Base-by-base conservation (phyloP, 2,888 invertebrate species). In the Leistus spinibarbis region DNA sequence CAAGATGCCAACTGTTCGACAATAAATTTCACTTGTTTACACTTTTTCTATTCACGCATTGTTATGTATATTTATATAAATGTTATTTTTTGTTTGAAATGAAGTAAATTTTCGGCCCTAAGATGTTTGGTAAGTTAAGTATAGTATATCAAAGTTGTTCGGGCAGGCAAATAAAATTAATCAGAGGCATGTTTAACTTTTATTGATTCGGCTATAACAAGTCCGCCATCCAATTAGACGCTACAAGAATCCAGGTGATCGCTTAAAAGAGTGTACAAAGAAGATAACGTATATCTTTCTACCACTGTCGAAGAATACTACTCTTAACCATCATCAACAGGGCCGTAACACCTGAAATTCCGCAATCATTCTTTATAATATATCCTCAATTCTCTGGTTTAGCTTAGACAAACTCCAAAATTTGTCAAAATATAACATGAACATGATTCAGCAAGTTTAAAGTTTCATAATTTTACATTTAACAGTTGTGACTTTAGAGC, bases 171-270 rank as follows among this genome's bases (percentile, higher is more conserved):
- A 74, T 74, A 74, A 74, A 74, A 74, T 74, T 74, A 74, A 74
- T 74, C 73, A 74, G 67, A 74, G 73, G 73, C 73, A 74, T 74
- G 73, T 74, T 74, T 74, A 71, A 74, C 56, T 74, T 74, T 74
- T 74, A 74, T 74, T 74, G 73, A 74, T 67, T 67, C 73, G 27
- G 60, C 66, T 24, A 66, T 27, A 65, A 65, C 27, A 20, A 40
- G 69, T n/a, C 73, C 66, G 73, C 60, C 54, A 40, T 57, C 73
- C 73, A 74, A 74, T 74, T 74, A 74, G 73, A 74, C 57, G 62
- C 62, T n/a, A 74, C 67, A 74, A 74, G 73, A 67, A 64, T 60
- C 73, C 73, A 74, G 73, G 73, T 74, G 73, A 74, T 74, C 67
- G 67, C 54, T 40, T 23, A 22, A 57, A 67, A 74, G 73, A 20